Base-by-base conservation (phyloP, 2,888 invertebrate species). In the Punctoribates punctum region DNA sequence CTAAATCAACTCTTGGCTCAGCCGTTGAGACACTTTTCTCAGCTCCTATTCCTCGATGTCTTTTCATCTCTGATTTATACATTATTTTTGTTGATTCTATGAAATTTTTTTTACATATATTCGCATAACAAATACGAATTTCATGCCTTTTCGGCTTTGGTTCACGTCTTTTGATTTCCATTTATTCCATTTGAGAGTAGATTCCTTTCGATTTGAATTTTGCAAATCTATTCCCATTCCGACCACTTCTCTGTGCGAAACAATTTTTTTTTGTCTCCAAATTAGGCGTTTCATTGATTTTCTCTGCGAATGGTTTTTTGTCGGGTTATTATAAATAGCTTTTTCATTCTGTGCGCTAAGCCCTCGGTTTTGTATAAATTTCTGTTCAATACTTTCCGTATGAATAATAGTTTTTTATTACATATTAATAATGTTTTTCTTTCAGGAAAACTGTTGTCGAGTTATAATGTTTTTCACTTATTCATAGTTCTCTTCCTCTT, bases 211-310 rank as follows among this genome's bases (percentile, higher is more conserved):
- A 9, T n/a, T 4, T 20, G 65, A 65, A 17, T 65, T 34, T 34
- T 34, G 34, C 34, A 34, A 34, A 34, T 34, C 34, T 34, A 34
- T 34, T 34, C 34, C 34, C 34, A 34, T 34, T 34, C 34, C 34
- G 34, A 34, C 34, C 34, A 65, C 27, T 25, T 17, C 9, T 57
- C 13, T 57, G 57, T 23, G 25, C 25, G 20, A 27, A 62, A 27
- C 9, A 57, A 11, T n/a, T n/a, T n/a, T n/a, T 20, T 9, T 57
- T 11, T 57, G 34, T 34, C 34, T 57, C n/a, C 9, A 57, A 65
- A 65, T 65, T 65, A 65, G 65, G n/a, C 65, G 65, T 65, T 65
- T 65, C 65, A 65, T 65, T 65, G 38, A 65, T 65, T 65, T 27
- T 27, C 29, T 65, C 27, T 11, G 34, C n/a, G 38, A 34, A 38